Base-by-base conservation (phyloP, 1,140 invertebrate genomes). In the Meloidogyne floridensis region DNA sequence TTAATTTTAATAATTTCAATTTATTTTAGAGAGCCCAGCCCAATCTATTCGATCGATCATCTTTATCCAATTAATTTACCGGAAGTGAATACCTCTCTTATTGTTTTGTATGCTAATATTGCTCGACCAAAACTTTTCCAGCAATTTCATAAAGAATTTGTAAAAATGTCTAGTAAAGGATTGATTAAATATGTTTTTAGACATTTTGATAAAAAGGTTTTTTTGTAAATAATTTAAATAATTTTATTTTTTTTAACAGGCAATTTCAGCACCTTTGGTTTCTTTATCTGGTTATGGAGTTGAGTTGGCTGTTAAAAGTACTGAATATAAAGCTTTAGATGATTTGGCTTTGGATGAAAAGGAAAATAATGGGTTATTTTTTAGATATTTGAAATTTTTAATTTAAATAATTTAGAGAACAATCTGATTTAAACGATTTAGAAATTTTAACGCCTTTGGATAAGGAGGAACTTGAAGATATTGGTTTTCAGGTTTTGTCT, bases 281-380 rank as follows among this genome's bases (percentile, higher is more conserved):
- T 85, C 94, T 47, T 92, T 99, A 8, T 96, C 96, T 59, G 98
- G 98, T 2, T 99, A 98, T 92, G 97, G 97, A 51, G 96, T 99
- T 0, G 98, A 99, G 91, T 91, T 99, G 53, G 96, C 98, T 90
- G 94, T 99, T 87, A 99, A 99, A 91, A 98, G 95, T 77, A 99
- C 97, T 0, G 98, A 99, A 91, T 99, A 99, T 88, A 98, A 99
- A 92, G 96, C 96, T 70, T 95, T 98, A 89, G 97, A 99, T 92
- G 97, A 99, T 91, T 93, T 93, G 59, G 93, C 93, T 88, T 42
- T 59, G 6, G 20, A 72, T 47, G 82, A 78, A 32, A 75, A 85
- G 11, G 86, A 90, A 13, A 71, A 90, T 10, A 81, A 87, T 72
- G 89, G 88, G 47, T 86, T 89, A 76, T 47, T 47, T 47, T 47